Evolutionary conservation across 1,140 invertebrate genomes (phyloP), one percentile per base, ranked within the genome.

Genomic region (Dryas iulia): DNA sequence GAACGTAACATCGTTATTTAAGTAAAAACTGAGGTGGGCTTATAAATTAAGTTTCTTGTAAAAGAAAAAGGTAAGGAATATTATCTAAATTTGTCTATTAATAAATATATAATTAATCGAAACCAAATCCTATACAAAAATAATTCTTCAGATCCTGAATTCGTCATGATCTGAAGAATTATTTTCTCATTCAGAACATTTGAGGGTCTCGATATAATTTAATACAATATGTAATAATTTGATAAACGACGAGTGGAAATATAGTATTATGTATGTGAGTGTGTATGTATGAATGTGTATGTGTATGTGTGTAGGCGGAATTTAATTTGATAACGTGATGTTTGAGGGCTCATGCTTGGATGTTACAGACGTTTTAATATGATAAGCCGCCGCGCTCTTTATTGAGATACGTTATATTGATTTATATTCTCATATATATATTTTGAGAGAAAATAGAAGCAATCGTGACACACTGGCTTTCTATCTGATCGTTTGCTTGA

Each of bases 241-340:
- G 18, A 35, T 47, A 21, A n/a, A 21, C 8, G 39, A 47, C 21
- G 18, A 47, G 2, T 47, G 18, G 3, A 47, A 21, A 18, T 39
- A 47, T 10, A 47, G 6, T 47, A 47, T 21, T 18, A 47, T 10
- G 7, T 47, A 21, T 47, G 14, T 47, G 18, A 8, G 18, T n/a
- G n/a, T n/a, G n/a, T n/a, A n/a, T n/a, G n/a, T n/a, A n/a, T n/a
- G n/a, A n/a, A n/a, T n/a, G n/a, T n/a, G n/a, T n/a, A n/a, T n/a
- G n/a, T n/a, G n/a, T n/a, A n/a, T n/a, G n/a, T n/a, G n/a, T n/a
- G n/a, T n/a, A 21, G 26, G 26, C 2, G 39, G 59, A 60, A 60
- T 60, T 60, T 60, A 60, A 60, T 60, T 60, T 60, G 59, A 60
- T 47, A 47, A 47, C 18, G 8, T 21, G 0, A 47, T 47, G 24